These are phyloP conservation scores for Melanotaenia maccullochi DNA, from an alignment of 2,797 vertebrate genomes.

Conservation along the genomic window DNA sequence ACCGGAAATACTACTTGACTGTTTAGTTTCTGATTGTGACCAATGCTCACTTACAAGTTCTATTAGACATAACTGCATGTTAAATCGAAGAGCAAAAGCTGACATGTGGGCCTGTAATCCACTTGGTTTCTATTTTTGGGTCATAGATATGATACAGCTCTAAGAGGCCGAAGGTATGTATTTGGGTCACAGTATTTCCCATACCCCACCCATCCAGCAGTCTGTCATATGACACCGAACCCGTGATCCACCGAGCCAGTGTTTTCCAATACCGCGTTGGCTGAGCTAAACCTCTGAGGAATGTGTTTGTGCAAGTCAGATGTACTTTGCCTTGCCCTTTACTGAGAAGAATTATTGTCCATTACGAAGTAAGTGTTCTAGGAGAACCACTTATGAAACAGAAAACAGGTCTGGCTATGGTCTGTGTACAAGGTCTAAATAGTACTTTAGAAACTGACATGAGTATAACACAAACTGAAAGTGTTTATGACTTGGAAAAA, in stretches of 20 bases:
- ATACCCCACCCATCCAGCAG: conserved; percentile 36
- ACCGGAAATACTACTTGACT: neutral
- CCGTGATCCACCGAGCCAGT: conserved; percentile 47
- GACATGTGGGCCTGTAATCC: conserved; percentile 2
- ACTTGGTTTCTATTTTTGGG: conserved; percentile 50
- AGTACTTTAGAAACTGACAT: neutral
- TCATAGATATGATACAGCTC: conserved; percentile 42
- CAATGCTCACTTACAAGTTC: conserved; percentile 1
- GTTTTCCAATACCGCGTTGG: conserved; percentile 49
- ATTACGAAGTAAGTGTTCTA: conserved; percentile 43
- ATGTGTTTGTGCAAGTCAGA: conserved; percentile 72
- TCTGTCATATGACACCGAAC: conserved; percentile 73
- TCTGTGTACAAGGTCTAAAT: neutral
- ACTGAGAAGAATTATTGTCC: conserved; percentile 24
- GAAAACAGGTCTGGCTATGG: neutral
- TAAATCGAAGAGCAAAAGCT: conserved; percentile 14
- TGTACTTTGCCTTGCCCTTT: conserved; percentile 66
- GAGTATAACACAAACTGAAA: conserved; percentile 18
- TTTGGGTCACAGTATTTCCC: conserved; percentile 67
- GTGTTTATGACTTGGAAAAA: neutral
- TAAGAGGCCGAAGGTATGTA: conserved; percentile 52
- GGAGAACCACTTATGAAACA: conserved; percentile 38
- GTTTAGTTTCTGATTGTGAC: neutral
- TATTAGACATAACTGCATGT: conserved; percentile 7
- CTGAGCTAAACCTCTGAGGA: conserved; percentile 61